Evolutionary conservation across 2,113 vertebrate genomes (phyloP).

Genomic region (Eptesicus fuscus): DNA sequence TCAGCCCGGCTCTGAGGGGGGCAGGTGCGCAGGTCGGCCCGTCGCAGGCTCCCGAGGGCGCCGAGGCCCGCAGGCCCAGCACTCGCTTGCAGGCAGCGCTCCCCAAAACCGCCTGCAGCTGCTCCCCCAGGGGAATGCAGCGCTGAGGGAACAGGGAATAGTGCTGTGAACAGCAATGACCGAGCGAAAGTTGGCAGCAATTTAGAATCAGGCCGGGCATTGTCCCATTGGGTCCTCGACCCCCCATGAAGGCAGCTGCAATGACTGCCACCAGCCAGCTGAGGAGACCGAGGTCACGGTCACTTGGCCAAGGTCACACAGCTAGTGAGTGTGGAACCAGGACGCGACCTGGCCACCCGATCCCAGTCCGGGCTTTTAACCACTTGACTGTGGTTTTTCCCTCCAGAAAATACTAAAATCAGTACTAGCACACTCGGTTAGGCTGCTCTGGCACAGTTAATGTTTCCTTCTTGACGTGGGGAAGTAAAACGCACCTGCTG

Average conservation of each 20-base stretch:
- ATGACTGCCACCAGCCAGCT: not conserved
- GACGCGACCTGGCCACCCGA: not conserved
- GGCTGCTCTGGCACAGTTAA: too few species aligned
- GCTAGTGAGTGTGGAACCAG: not conserved
- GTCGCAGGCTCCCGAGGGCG: not conserved
- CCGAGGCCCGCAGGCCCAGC: not conserved
- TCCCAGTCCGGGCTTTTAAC: not conserved
- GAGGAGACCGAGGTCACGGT: not conserved
- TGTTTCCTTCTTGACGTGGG: too few species aligned
- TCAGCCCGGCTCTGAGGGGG: conserved; percentile 54
- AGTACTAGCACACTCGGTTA: conserved; percentile 58
- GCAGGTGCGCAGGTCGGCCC: conserved; percentile 30
- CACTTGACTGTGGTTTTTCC: not conserved
- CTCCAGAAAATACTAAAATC: too few species aligned
- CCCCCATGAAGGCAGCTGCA: not conserved
- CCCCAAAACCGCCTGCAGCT: conserved; percentile 72
- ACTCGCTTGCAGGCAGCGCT: not conserved
- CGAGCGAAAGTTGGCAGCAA: too few species aligned
- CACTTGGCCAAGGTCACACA: not conserved
- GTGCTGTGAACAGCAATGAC: too few species aligned
- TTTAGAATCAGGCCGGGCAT: not conserved
- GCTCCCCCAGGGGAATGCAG: conserved; percentile 71
- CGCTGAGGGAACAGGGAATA: conserved; percentile 59
- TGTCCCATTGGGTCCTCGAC: not conserved
- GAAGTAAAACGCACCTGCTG: conserved; percentile 85